Percentiles rank a stretch among this genome's conserved stretches.
Conservation (phyloP, 2,797 vertebrate species). For the Phrynocephalus vlangalii region DNA sequence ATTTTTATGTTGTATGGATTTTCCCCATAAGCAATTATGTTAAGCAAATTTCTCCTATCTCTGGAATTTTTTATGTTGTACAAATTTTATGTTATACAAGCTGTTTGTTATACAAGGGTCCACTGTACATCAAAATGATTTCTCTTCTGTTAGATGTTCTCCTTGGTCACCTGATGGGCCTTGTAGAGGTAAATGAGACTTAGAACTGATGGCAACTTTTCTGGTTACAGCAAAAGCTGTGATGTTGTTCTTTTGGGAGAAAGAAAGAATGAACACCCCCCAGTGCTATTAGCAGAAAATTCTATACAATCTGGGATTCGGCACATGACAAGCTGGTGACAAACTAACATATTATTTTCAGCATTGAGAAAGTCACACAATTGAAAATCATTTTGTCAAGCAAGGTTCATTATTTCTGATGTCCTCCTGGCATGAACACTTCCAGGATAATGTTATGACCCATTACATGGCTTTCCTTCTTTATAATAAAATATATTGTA, state of each 20-base stretch:
- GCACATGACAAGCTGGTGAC: not conserved
- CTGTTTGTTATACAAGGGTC: no score
- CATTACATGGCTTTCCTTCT: not conserved
- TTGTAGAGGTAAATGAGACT: not conserved
- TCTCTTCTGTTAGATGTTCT: not conserved
- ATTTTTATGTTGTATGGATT: no score
- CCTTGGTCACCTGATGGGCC: not conserved
- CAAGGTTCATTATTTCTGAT: not conserved
- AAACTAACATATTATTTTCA: conserved; percentile 7
- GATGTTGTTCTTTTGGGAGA: not conserved
- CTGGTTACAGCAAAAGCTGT: not conserved
- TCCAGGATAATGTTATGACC: not conserved
- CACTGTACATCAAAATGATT: not conserved
- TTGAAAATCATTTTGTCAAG: not conserved
- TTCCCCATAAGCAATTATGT: no score
- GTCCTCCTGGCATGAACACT: not conserved
- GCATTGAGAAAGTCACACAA: not conserved
- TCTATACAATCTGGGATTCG: conserved; percentile 14
- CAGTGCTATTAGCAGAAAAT: not conserved
- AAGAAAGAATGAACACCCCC: not conserved
- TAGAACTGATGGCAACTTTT: not conserved
- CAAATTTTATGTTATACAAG: no score
- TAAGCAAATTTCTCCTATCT: no score
- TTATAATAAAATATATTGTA: not conserved
- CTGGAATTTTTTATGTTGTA: no score